A percentile compares a stretch with the other conserved stretches of the same genome.
phyloP scores from a whole-genome alignment of 2,888 invertebrate genomes.

The Stegana nigrithorax region DNA sequence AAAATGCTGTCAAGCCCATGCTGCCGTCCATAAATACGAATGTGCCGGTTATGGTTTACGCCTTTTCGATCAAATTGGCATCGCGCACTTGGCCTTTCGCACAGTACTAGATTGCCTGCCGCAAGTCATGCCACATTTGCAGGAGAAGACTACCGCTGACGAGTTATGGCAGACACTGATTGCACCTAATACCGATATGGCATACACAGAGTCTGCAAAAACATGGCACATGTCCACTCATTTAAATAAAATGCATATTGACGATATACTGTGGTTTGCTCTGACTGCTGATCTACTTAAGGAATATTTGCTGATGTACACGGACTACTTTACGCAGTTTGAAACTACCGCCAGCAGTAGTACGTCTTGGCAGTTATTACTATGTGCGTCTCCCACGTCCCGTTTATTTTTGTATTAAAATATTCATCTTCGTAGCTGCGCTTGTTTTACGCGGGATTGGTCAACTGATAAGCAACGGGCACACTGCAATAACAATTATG shows the following conservation, averaged over 20 bases:
- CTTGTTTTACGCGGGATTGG: conserved; percentile 80
- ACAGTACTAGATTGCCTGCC: conserved; percentile 72
- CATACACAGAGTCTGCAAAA: conserved; percentile 33
- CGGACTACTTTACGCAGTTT: conserved; percentile 74
- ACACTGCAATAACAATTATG: conserved; percentile 71
- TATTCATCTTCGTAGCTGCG: conserved; percentile 69
- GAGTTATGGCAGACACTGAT: conserved; percentile 47
- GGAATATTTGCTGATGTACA: conserved; percentile 75
- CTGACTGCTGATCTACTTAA: conserved; percentile 73
- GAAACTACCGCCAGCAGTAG: too few relatives aligned
- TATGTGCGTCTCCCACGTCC: conserved; percentile 48
- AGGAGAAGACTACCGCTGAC: neutral
- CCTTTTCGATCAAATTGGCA: conserved; percentile 70
- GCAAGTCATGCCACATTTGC: conserved; percentile 69
- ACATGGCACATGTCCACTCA: conserved; percentile 72
- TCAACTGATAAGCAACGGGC: conserved; percentile 83
- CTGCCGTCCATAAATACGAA: conserved; percentile 77
- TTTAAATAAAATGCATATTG: conserved; percentile 75
- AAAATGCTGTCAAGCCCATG: conserved; percentile 73
- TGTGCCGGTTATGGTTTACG: conserved; percentile 75
- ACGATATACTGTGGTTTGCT: conserved; percentile 66
- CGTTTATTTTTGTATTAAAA: neutral
- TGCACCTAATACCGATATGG: neutral
- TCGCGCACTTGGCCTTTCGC: conserved; percentile 78
- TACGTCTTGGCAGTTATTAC: conserved; percentile 68